Percentiles rank a stretch among this genome's conserved stretches.
Conservation (phyloP, 2,888 invertebrate species). For the Nyleta sp. region DNA sequence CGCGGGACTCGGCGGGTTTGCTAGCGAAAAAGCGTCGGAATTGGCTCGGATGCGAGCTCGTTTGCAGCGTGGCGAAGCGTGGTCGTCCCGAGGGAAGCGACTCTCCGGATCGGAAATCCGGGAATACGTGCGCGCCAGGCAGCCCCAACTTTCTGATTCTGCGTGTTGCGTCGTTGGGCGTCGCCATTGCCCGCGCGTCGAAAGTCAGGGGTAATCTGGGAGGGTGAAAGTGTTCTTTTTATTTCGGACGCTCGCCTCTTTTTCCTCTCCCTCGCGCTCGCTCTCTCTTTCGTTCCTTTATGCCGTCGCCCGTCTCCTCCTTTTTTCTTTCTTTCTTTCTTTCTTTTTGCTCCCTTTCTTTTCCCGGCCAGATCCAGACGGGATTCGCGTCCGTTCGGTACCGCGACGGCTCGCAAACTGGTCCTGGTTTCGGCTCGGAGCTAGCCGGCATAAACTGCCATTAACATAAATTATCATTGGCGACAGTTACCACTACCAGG, state of each 20-base stretch:
- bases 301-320: not conserved
- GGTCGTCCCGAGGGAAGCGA: slow-evolving; percentile 63
- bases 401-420: slow-evolving; percentile 79
- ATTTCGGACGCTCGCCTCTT: slow-evolving; percentile 48
- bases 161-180: slow-evolving; percentile 78
- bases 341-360: slow-evolving; percentile 11
- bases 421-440: slow-evolving; percentile 70
- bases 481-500: slow-evolving; percentile 83
- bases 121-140: slow-evolving; percentile 65
- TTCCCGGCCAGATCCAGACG: slow-evolving; percentile 40
- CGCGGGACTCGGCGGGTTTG: not conserved
- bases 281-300: slow-evolving; percentile 16
- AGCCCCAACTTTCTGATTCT: slow-evolving; percentile 71
- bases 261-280: slow-evolving; percentile 5
- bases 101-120: slow-evolving; percentile 62
- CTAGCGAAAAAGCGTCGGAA: slow-evolving; percentile 12
- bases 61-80: slow-evolving; percentile 30
- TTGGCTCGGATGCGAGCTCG: not conserved
- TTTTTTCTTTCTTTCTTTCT: slow-evolving; percentile 2
- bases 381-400: slow-evolving; percentile 74
- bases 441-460: slow-evolving; percentile 78
- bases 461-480: slow-evolving; percentile 85
- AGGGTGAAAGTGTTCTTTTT: slow-evolving; percentile 63
- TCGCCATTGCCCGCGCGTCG: slow-evolving; percentile 78
- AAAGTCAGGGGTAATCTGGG: slow-evolving; percentile 68